Evolutionary conservation across 2,888 invertebrate genomes (phyloP).

Genomic region (Coronaproctus castanopsis): DNA sequence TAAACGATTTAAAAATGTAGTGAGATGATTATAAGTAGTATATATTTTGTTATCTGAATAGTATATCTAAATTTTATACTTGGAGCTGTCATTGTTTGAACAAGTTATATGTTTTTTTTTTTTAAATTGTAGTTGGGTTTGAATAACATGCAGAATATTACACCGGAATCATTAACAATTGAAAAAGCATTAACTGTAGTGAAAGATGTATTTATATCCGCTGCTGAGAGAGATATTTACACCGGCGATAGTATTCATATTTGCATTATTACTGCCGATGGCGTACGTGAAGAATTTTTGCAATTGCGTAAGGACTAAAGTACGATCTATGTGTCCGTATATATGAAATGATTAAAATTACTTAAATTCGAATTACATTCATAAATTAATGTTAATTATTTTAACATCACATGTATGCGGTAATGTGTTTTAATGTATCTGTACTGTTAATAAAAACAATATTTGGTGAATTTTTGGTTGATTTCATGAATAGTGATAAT

Average conservation of each 20-base stretch:
- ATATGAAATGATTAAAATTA: constrained; percentile 4
- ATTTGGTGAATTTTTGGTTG: no score
- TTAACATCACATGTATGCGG: no score
- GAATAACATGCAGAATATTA: constrained; percentile 4
- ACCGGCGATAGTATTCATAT: constrained; percentile 83
- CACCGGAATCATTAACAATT: background rate
- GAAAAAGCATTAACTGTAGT: constrained; percentile 68
- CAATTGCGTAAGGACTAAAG: constrained; percentile 69
- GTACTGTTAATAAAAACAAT: no score
- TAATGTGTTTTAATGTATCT: no score
- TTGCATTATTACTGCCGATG: constrained; percentile 70
- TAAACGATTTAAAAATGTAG: no score
- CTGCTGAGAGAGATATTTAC: constrained; percentile 92
- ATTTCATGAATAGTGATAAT: no score
- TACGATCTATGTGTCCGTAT: background rate
- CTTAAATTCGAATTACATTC: background rate
- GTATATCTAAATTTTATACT: no score
- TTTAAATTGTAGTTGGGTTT: constrained; percentile 48
- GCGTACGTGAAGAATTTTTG: constrained; percentile 50
- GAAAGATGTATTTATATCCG: constrained; percentile 92
- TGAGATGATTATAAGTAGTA: no score
- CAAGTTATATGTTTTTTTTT: no score
- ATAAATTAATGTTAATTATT: no score
- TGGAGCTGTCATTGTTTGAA: no score
- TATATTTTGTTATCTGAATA: no score